Base-by-base conservation (phyloP, 2,113 vertebrate species). In the Cariama cristata region DNA sequence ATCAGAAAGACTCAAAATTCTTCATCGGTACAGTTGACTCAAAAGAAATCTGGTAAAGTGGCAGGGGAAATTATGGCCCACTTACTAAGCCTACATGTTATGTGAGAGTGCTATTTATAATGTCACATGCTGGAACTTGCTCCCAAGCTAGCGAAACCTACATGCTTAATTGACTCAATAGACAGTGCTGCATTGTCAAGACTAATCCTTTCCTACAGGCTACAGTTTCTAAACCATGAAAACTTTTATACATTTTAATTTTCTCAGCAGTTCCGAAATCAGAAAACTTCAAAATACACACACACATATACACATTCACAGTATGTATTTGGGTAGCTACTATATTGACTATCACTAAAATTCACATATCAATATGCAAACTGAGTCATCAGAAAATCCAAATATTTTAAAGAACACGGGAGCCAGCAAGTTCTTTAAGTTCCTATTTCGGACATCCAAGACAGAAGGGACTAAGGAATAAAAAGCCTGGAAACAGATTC, bases 81-180 rank as follows among this genome's bases (percentile, higher is more conserved):
- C 98, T 99, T 98, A 98, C 97, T 98, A 98, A 98, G 97, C 96
- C 96, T 95, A 94, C 94, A 96, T 98, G 98, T 98, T 98, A 98
- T 98, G 95, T 83, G 97, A 97, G 97, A 97, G 97, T 90, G 98
- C 98, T 99, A 99, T 99, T 99, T 99, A 99, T 98, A 99, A 98
- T 95, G 97, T 98, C 98, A 98, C 98, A 98, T 98, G 98, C 98
- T 97, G 96, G 85, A 97, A 96, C 97, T 97, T 97, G 97, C 96
- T 98, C 97, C 90, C 97, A 98, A 97, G 72, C 97, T 97, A 96
- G 90, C 96, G 97, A 98, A 99, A 98, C 97, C 98, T 98, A 98
- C 98, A 96, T 35, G 96, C 95, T 98, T 98, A 98, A 98, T 92
- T 96, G 94, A 98, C 96, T 98, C 97, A 93, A 95, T n/a, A 96